Base-by-base conservation (phyloP, 1,140 invertebrate genomes). In the Trissolcus basalis region DNA sequence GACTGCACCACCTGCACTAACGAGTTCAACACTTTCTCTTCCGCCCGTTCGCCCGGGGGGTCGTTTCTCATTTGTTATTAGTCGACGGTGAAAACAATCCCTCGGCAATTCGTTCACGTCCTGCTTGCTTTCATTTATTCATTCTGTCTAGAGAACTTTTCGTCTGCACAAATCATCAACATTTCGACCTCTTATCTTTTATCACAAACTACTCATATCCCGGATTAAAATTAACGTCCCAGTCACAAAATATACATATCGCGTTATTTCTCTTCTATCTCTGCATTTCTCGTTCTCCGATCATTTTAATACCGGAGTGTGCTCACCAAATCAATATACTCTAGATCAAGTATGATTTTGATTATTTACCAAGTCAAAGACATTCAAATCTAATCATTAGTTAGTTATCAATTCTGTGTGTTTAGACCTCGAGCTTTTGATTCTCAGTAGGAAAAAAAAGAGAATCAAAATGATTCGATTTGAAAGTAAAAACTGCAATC, bases 381-480 rank as follows among this genome's bases (percentile, higher is more conserved):
- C 19, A 27, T 27, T 27, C 6, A 27, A 27, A 27, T 27, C 19
- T 27, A 27, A 27, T 27, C 19, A 74, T 74, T 56, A 67, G 56
- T 77, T 77, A 60, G 65, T 65, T 70, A 63, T 68, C 59, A 68
- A 72, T 77, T 27, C 19, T 27, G 19, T 27, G 19, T 27, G 19
- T 27, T 27, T 27, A 27, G 19, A 27, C 2, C 19, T 27, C 19
- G 19, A 27, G 19, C 19, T 27, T 27, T 27, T 27, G 19, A 27
- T 27, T 27, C 19, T 6, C 19, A 1, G 19, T 1, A 1, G 19
- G 6, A 27, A 27, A 84, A 80, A 82, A 78, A 82, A 85, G 85
- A 85, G 82, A 80, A 77, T 67, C 79, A 83, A 86, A 85, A 85
- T 85, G 83, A 86, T 86, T 85, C 82, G 83, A 86, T 86, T 86